phyloP scores from a whole-genome alignment of 2,113 vertebrate genomes.

The Telmatochromis brachygnathus region DNA sequence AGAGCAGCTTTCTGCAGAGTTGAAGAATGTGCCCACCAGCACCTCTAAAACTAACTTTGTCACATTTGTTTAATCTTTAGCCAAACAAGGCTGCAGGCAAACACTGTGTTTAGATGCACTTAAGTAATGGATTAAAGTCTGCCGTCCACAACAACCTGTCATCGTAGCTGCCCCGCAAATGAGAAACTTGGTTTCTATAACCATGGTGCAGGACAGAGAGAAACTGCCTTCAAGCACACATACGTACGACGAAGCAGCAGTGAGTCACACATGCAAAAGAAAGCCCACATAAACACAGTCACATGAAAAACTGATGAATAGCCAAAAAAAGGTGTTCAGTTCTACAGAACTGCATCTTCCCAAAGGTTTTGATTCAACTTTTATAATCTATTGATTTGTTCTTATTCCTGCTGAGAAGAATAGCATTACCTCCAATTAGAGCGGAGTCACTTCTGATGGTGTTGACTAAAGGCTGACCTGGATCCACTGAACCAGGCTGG shows the following conservation, averaged over 20 bases:
- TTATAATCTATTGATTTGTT: background rate
- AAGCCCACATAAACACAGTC: background rate
- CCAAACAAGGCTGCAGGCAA: background rate
- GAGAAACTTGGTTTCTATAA: background rate
- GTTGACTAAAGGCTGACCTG: constrained; percentile 83
- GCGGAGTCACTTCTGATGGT: constrained; percentile 85
- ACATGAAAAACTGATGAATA: background rate
- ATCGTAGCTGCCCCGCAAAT: background rate
- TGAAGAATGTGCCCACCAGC: background rate
- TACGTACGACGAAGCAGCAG: background rate
- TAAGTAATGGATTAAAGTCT: background rate
- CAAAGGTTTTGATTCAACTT: background rate
- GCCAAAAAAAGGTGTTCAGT: background rate
- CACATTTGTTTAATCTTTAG: background rate
- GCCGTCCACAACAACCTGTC: background rate
- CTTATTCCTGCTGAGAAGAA: background rate
- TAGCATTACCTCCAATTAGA: constrained; percentile 87
- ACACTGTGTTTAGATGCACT: background rate
- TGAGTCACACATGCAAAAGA: background rate
- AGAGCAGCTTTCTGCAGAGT: background rate
- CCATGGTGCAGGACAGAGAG: background rate
- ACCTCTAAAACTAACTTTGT: background rate
- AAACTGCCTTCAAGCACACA: background rate
- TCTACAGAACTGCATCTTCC: background rate
- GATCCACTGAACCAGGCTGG: constrained; percentile 81